Evolutionary conservation across 1,140 invertebrate species (phyloP), one percentile per base, ranked within the genome.

Genomic region (Calephelis virginiensis): DNA sequence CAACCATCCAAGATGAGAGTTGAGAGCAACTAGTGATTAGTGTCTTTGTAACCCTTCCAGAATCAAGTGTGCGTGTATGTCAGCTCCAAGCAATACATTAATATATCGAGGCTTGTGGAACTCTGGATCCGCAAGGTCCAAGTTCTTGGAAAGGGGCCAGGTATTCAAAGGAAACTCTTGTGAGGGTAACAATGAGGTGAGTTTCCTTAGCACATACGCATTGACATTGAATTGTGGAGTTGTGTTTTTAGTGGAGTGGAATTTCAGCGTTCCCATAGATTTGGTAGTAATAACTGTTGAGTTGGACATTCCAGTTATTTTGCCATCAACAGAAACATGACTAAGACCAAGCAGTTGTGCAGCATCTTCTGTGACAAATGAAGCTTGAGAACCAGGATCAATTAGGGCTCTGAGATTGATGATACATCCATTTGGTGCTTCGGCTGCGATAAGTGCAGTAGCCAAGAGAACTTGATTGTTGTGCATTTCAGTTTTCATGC

Each of bases 171-270:
- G 38, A 5, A 66, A 59, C 8, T 74, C 60, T 1, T 48, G 61
- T 62, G 67, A 65, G 37, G 75, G 75, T 28, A 74, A 60, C 13
- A 74, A 63, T 14, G 69, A 74, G 8, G 72, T 72, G 6, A 77
- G 50, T 63, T 50, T 67, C 28, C 69, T 69, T n/a, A 76, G 45
- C 40, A 73, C 67, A 14, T 71, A 67, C 10, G 71, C 71, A 49
- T 75, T 67, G 11, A 69, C 53, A 65, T 48, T 6, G 49, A 63
- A 49, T 2, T 45, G 47, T 9, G 9, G 37, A 17, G 46, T 13
- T n/a, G 11, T 37, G 6, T 49, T 11, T 49, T 62, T 63, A 37
- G 62, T 63, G 6, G 46, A 63, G 62, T 63, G 62, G 17, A 63
- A 10, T 63, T 13, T 63, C 11, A 63, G 14, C 37, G 46, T 63